Evolutionary conservation across 1,140 invertebrate genomes (phyloP).

Genomic region (Brachionus koreanus): DNA sequence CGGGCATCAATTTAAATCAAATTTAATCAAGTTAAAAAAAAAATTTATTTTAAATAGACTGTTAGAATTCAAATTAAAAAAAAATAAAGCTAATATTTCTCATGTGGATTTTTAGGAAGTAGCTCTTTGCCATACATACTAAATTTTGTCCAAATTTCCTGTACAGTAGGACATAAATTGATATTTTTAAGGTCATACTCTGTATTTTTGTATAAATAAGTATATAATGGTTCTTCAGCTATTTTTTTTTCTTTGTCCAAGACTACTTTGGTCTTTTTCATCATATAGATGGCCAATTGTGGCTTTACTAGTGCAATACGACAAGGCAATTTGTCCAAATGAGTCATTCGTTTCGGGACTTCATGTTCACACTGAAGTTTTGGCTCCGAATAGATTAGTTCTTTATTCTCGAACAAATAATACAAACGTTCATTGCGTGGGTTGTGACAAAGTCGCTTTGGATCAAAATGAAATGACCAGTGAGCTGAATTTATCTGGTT

Average conservation of each 20-base stretch:
- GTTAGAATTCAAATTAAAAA: neutral
- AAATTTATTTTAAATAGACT: neutral
- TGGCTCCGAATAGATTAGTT: neutral
- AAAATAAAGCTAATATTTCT: neutral
- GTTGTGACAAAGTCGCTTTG: neutral
- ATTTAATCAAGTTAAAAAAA: neutral
- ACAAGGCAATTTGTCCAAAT: conserved; percentile 34
- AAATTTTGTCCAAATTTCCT: neutral
- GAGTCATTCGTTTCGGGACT: neutral
- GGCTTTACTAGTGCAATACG: conserved; percentile 22
- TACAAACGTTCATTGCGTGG: neutral
- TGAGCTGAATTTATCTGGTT: conserved; percentile 17
- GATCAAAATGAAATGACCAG: conserved; percentile 33
- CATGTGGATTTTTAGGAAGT: neutral
- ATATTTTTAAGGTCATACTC: conserved; percentile 6
- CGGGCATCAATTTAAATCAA: neutral
- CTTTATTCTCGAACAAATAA: conserved; percentile 24
- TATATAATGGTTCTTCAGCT: neutral
- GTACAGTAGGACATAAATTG: neutral
- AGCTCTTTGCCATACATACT: neutral
- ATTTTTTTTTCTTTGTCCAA: neutral
- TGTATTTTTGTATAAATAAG: neutral
- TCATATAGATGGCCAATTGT: conserved; percentile 1
- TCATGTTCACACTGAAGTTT: neutral
- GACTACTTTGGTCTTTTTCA: conserved; percentile 8